Evolutionary conservation across 1,140 invertebrate species (phyloP).

Genomic region (Trichonephila inaurata): DNA sequence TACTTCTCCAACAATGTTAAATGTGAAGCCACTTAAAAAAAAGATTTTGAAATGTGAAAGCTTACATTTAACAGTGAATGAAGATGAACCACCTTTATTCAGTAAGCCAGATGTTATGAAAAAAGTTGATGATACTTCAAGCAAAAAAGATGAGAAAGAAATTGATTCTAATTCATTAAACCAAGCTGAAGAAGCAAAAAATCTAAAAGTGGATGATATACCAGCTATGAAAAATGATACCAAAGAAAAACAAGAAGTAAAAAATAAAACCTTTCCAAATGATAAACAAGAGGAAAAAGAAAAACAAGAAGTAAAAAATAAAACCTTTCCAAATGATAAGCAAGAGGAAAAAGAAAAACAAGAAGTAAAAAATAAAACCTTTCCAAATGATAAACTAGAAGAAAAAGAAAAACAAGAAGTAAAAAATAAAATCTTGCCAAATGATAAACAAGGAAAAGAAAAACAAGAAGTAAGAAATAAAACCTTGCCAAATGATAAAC

Average conservation of each 20-base stretch:
- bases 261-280: no score
- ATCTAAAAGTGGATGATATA: neutral
- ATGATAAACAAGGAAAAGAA: neutral
- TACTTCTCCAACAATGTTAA: neutral
- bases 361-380: neutral
- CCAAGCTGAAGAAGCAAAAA: neutral
- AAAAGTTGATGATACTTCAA: constrained; percentile 53
- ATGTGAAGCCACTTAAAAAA: neutral
- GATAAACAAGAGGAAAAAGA: no score
- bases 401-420: no score
- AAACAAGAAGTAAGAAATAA: neutral
- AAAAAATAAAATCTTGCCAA: no score
- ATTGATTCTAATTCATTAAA: neutral
- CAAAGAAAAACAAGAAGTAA: neutral
- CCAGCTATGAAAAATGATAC: neutral
- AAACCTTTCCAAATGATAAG: neutral
- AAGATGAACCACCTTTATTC: constrained; percentile 85
- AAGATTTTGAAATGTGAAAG: constrained; percentile 24
- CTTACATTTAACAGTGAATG: constrained; percentile 15
- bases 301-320: no score
- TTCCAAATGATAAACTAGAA: no score
- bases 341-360: neutral
- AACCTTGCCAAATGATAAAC: neutral
- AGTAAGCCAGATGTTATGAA: constrained; percentile 88
- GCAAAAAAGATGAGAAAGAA: constrained; percentile 15